phyloP scores from a whole-genome alignment of 2,113 vertebrate genomes.

The Stigmatopora argus region DNA sequence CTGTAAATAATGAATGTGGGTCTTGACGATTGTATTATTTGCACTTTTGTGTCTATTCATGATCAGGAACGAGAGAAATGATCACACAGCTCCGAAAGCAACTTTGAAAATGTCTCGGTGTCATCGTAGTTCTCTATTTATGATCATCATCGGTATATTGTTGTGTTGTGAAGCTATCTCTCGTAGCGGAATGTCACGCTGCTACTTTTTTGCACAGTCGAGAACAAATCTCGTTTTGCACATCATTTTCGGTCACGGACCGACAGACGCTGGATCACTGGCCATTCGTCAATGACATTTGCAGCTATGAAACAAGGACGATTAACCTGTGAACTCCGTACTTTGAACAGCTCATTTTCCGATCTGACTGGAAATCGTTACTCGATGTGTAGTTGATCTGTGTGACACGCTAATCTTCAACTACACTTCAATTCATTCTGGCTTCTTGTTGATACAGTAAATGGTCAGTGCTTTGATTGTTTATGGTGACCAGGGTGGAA shows the following conservation, averaged over 20 bases:
- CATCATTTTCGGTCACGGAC: constrained; percentile 31
- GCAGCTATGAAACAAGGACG: constrained; percentile 29
- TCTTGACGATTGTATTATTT: constrained; percentile 19
- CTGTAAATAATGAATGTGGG: constrained; percentile 36
- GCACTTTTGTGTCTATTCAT: constrained; percentile 32
- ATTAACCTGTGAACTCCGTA: constrained; percentile 27
- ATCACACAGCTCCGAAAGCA: constrained; percentile 32
- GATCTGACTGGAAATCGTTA: constrained; percentile 34
- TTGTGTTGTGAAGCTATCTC: constrained; percentile 48
- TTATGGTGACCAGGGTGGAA: constrained; percentile 57
- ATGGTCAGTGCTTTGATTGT: constrained; percentile 46
- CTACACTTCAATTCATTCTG: constrained; percentile 40
- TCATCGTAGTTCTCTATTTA: constrained; percentile 25
- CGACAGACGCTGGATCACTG: constrained; percentile 35
- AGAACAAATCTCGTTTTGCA: constrained; percentile 63
- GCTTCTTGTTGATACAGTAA: constrained; percentile 39
- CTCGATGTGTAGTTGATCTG: constrained; percentile 20
- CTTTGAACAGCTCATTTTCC: constrained; percentile 49
- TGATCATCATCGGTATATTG: constrained; percentile 29
- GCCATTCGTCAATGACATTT: constrained; percentile 22
- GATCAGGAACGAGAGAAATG: constrained; percentile 29
- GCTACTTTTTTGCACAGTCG: constrained; percentile 66
- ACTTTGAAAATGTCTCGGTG: constrained; percentile 15
- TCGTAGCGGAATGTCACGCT: constrained; percentile 51
- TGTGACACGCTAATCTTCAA: constrained; percentile 14